These are phyloP conservation scores for Synodontis membranacea DNA, from an alignment of 2,113 vertebrate species.

Conservation along the genomic window DNA sequence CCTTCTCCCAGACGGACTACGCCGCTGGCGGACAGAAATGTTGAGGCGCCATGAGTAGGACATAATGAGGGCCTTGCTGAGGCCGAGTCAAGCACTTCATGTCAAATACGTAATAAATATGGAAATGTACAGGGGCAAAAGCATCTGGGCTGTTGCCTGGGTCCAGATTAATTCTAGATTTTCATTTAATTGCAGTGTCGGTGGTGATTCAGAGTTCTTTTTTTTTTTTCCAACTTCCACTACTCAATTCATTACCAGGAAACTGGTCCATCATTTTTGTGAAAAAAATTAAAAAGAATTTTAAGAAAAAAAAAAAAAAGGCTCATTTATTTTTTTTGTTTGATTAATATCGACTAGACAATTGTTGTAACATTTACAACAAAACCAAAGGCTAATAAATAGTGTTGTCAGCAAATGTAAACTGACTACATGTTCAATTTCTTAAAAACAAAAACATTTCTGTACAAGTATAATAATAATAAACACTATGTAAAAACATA, in stretches of 20 bases:
- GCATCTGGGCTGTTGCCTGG: slow-evolving; percentile 27
- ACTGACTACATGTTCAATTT: background rate
- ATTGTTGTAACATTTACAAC: background rate
- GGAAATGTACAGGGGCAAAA: slow-evolving; percentile 50
- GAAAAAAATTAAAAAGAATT: slow-evolving; percentile 38
- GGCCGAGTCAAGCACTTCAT: slow-evolving; percentile 49
- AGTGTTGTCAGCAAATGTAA: background rate
- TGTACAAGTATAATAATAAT: slow-evolving; percentile 22
- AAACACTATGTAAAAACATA: slow-evolving; percentile 13
- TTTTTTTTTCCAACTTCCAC: background rate
- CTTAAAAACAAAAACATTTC: background rate
- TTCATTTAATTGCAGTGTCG: slow-evolving; percentile 34
- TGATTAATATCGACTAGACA: background rate
- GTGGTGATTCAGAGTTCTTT: slow-evolving; percentile 15
- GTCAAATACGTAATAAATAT: slow-evolving; percentile 44
- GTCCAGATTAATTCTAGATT: slow-evolving; percentile 42
- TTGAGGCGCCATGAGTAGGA: slow-evolving; percentile 41
- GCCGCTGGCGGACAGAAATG: slow-evolving; percentile 43
- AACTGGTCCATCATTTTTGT: slow-evolving; percentile 29
- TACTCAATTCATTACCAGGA: slow-evolving; percentile 26
- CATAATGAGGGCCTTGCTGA: slow-evolving; percentile 10
- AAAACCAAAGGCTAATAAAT: background rate
- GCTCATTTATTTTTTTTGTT: slow-evolving; percentile 9
- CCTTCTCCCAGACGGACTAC: slow-evolving; percentile 42
- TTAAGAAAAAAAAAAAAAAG: slow-evolving; percentile 27